Base-by-base conservation (phyloP, 92 coral and sea anemone species). In the Zoanthus solanderi region DNA sequence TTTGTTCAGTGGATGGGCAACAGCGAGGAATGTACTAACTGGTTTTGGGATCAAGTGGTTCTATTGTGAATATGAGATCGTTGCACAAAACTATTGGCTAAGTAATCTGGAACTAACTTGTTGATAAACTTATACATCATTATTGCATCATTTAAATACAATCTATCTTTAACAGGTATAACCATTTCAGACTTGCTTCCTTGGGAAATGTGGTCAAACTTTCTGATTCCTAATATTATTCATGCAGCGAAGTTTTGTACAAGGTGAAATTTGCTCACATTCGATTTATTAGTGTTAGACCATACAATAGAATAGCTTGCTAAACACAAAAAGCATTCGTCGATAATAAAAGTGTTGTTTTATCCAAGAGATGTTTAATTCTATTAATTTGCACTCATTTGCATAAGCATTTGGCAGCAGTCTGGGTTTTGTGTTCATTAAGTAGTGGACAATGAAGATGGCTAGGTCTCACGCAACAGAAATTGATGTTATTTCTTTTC, bases 171-270 rank as follows among this genome's bases (percentile, higher is more conserved):
- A 61, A 83, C 52, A 48, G 53, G 32, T 18, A 1, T 66, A 17
- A 61, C 54, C 58, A 29, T 83, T 63, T 32, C 30, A 61, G 86
- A 78, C 44, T 79, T 45, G 72, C 78, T 84, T 29, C 90, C 90
- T 42, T 87, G 78, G 11, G 90, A 60, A 53, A 88, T 79, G 71
- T 88, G 78, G 53, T 79, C 87, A 78, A 78, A 88, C 79, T 89
- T 83, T 50, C 87, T n/a, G 69, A 63, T 23, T 63, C 69, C 69
- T 63, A 63, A 15, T 63, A 12, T 63, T 63, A 1, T 63, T 23
- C 29, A 23, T 15, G 69, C 84, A 54, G 90, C 86, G 57, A 76
- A 87, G 48, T 87, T 87, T 69, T 78, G 86, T 31, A 78, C 86
- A 32, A 23, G 29, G 57, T 77, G 86, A 17, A 87, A 63, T 63